Evolutionary conservation across 1,140 invertebrate species (phyloP).

Genomic region (Trichogramma pretiosum): DNA sequence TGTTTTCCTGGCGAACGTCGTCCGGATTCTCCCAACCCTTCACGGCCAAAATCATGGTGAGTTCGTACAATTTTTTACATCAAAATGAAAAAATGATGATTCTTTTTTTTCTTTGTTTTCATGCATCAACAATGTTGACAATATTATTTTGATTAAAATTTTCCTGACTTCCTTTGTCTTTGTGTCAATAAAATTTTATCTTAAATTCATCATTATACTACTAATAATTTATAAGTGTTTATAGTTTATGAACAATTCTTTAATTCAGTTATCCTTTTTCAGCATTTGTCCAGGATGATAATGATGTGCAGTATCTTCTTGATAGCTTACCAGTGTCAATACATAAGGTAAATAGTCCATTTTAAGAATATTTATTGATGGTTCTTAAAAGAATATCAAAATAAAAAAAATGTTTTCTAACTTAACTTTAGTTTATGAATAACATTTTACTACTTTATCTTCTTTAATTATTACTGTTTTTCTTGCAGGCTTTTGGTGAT

Average conservation of each 20-base stretch:
- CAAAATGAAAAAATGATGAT: too few relatives aligned
- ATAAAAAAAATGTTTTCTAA: too few relatives aligned
- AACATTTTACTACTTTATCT: too few relatives aligned
- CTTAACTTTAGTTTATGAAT: too few relatives aligned
- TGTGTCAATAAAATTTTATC: conserved; percentile 4
- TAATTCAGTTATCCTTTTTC: conserved; percentile 38
- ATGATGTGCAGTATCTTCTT: conserved; percentile 58
- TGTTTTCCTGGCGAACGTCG: conserved; percentile 34
- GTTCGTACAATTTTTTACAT: conserved; percentile 3
- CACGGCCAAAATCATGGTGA: conserved; percentile 45
- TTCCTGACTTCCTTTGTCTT: neutral
- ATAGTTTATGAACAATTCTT: too few relatives aligned
- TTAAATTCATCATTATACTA: neutral
- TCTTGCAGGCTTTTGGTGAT: conserved; percentile 30
- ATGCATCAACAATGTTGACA: neutral
- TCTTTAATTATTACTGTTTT: conserved; percentile 10
- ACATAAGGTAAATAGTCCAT: conserved; percentile 43
- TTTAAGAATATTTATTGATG: conserved; percentile 6
- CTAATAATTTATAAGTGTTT: conserved; percentile 10
- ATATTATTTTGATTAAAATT: neutral
- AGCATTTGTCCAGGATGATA: conserved; percentile 63
- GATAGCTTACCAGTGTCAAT: conserved; percentile 52
- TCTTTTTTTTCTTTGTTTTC: neutral
- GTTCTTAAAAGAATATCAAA: conserved; percentile 10
- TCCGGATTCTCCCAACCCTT: conserved; percentile 38